Evolutionary conservation across 2,888 invertebrate species (phyloP).

Genomic region (Ichneumoninae sp.): DNA sequence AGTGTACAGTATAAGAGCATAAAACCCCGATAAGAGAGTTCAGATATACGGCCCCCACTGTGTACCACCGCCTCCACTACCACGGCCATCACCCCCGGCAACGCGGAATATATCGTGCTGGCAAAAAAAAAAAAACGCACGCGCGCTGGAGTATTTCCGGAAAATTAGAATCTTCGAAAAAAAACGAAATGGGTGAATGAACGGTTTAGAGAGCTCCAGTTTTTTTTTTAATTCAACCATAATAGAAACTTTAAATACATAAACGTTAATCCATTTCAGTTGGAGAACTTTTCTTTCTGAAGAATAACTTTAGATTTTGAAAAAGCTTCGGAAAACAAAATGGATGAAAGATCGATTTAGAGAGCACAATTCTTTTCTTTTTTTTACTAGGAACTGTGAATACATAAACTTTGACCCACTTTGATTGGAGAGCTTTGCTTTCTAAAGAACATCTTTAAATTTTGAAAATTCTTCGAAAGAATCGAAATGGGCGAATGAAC

Average conservation of each 20-base stretch:
- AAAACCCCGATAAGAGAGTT: conserved; percentile 79
- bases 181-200: neutral
- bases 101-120: conserved; percentile 40
- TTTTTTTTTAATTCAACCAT: no score
- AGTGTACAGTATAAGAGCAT: conserved; percentile 74
- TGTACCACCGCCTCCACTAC: conserved; percentile 18
- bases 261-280: neutral
- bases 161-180: conserved; percentile 34
- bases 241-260: no score
- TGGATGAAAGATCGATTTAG: neutral
- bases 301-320: no score
- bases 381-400: neutral
- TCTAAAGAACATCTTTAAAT: neutral
- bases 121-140: conserved; percentile 43
- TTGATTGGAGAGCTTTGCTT: neutral
- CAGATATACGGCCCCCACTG: conserved; percentile 72
- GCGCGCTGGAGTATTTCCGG: conserved; percentile 43
- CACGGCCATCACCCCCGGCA: conserved; percentile 43
- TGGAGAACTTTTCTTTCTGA: neutral
- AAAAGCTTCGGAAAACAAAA: neutral
- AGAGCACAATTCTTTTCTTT: neutral
- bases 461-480: no score
- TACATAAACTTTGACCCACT: neutral
- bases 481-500: neutral
- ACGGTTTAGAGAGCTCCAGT: no score